Evolutionary conservation across 64 coral and sea anemone species (phyloP).

Genomic region (Montipora capricornis): DNA sequence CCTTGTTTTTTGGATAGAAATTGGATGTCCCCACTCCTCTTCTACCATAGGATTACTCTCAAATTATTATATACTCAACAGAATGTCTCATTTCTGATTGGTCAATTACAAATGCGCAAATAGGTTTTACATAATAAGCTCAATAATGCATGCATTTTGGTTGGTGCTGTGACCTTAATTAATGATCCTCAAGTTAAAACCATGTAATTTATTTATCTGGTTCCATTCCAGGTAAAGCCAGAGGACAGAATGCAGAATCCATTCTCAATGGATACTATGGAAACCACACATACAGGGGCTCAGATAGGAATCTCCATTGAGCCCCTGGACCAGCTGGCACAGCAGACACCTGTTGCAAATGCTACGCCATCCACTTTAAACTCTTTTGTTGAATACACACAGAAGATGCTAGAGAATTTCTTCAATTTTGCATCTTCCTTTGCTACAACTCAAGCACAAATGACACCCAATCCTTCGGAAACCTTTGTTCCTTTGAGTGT

Average conservation of each 20-base stretch:
- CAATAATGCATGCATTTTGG: too few species aligned
- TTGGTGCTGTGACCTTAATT: too few species aligned
- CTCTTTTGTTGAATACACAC: slow-evolving; percentile 92
- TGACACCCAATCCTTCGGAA: slow-evolving; percentile 90
- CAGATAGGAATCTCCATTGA: slow-evolving; percentile 97
- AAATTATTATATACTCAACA: too few species aligned
- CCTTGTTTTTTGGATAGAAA: too few species aligned
- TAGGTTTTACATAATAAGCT: too few species aligned
- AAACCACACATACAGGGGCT: slow-evolving; percentile 58
- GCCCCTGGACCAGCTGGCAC: slow-evolving; percentile 81
- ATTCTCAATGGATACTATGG: slow-evolving; percentile 63
- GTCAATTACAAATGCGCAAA: too few species aligned
- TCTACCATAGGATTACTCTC: too few species aligned
- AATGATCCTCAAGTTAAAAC: too few species aligned
- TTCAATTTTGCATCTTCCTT: slow-evolving; percentile 97
- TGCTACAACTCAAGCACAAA: slow-evolving; percentile 84
- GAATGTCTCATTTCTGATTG: too few species aligned
- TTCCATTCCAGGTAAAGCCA: slow-evolving; percentile 61
- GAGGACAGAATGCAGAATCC: slow-evolving; percentile 89
- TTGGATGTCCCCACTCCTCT: too few species aligned
- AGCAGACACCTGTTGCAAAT: slow-evolving; percentile 79
- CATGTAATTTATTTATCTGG: neutral
- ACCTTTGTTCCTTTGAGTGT: slow-evolving; percentile 87
- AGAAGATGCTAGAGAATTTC: slow-evolving; percentile 99
- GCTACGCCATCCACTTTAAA: slow-evolving; percentile 88